Conservation (phyloP, 2,888 invertebrate species). For the Cosmia trapezina region DNA sequence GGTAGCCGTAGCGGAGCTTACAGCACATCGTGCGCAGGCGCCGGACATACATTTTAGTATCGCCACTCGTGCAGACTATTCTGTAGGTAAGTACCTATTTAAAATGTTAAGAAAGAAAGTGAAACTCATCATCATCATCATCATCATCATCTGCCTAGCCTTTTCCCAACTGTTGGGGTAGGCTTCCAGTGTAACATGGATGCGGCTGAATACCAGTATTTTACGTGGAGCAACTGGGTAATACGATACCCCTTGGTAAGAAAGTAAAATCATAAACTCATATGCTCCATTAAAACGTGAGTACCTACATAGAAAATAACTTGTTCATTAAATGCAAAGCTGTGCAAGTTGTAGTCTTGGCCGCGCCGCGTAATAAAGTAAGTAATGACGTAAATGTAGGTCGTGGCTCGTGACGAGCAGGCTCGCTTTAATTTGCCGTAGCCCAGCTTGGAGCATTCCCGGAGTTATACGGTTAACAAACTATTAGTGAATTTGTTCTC, state of each 20-base stretch:
- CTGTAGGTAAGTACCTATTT: background rate
- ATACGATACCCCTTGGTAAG: background rate
- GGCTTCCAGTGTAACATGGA: too few relatives aligned
- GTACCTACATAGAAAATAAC: slow-evolving; percentile 47
- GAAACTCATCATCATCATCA: slow-evolving; percentile 25
- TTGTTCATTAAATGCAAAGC: slow-evolving; percentile 57
- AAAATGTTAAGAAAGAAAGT: slow-evolving; percentile 21
- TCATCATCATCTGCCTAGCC: too few relatives aligned
- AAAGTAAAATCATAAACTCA: slow-evolving; percentile 23
- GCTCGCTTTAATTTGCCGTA: slow-evolving; percentile 67
- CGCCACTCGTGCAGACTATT: background rate
- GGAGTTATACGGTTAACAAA: slow-evolving; percentile 32
- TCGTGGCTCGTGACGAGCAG: slow-evolving; percentile 62
- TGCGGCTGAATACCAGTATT: too few relatives aligned
- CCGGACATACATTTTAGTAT: background rate
- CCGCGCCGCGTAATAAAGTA: slow-evolving; percentile 66
- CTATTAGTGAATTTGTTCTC: slow-evolving; percentile 47
- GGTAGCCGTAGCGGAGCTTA: background rate
- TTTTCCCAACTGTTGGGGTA: too few relatives aligned
- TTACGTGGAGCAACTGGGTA: too few relatives aligned
- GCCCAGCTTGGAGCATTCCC: slow-evolving; percentile 50
- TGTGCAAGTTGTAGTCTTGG: slow-evolving; percentile 60
- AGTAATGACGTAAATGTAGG: slow-evolving; percentile 74
- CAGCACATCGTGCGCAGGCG: background rate
- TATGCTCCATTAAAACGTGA: slow-evolving; percentile 38